phyloP scores from a whole-genome alignment of 1,140 invertebrate genomes.

The Brachionus paranguensis region DNA sequence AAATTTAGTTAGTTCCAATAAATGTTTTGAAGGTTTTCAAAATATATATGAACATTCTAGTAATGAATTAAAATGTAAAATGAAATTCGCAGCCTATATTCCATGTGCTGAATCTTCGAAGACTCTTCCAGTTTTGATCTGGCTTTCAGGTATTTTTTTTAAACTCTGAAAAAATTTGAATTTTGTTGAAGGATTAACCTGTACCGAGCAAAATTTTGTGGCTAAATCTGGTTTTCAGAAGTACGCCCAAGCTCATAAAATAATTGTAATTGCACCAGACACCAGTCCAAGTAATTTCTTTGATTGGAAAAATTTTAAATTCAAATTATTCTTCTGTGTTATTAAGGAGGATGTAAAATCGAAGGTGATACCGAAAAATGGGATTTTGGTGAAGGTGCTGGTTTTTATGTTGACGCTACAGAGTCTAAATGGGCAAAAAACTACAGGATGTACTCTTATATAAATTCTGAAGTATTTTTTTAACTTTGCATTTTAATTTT shows the following conservation, averaged over 20 bases:
- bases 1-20: conserved; percentile 1
- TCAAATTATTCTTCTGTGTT: conserved; percentile 40
- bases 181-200: conserved; percentile 66
- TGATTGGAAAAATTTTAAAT: background rate
- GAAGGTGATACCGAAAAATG: conserved; percentile 76
- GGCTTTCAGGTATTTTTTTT: conserved; percentile 67
- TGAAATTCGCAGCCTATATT: conserved; percentile 86
- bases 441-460: conserved; percentile 92
- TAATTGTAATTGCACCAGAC: conserved; percentile 84
- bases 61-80: conserved; percentile 71
- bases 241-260: conserved; percentile 71
- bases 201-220: conserved; percentile 92
- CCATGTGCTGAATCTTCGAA: conserved; percentile 68
- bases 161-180: background rate
- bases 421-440: conserved; percentile 83
- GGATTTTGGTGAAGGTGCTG: conserved; percentile 90
- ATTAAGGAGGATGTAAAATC: conserved; percentile 70
- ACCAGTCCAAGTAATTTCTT: conserved; percentile 74
- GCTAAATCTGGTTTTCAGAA: conserved; percentile 86
- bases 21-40: conserved; percentile 41
- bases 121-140: conserved; percentile 79
- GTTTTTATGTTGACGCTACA: conserved; percentile 90
- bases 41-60: conserved; percentile 52
- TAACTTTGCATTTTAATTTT: background rate
- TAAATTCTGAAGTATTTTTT: conserved; percentile 69